Base-by-base conservation (phyloP, 2,797 vertebrate genomes). In the Numenius phaeopus region DNA sequence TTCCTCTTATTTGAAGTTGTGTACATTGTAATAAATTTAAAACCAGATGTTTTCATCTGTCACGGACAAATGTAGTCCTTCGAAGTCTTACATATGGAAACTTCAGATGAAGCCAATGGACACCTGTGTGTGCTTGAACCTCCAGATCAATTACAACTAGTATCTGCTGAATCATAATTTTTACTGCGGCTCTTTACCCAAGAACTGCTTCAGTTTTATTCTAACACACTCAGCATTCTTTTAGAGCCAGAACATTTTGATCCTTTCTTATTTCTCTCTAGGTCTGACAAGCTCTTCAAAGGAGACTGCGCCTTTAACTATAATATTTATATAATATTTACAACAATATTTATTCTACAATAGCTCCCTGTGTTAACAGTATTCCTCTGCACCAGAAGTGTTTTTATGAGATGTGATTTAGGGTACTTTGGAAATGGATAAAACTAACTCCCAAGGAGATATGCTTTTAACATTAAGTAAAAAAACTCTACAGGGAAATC, bases 41-140 rank as follows among this genome's bases (percentile, higher is more conserved):
- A 92, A 49, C 66, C 96, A 97, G 97, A 96, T 97, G 97, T 96
- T 95, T 93, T 83, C 78, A 88, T 92, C 93, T 89, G 79, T 79
- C 79, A 66, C 10, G 3, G 90, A 87, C 87, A 87, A 94, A 92
- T 5, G 26, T 7, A 92, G 73, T 22, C 84, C 86, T 80, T 80
- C 30, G 15, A 80, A 83, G 44, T 24, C 42, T 44, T 22, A 14
- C 3, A 40, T 22, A n/a, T 5, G 8, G 42, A 75, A 37, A 57
- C 77, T 90, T 65, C 39, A 22, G 78, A 77, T 34, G 67, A 90
- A 80, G 75, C 73, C 89, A 62, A 22, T 4, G 11, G 85, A 71
- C 59, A 8, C 47, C 1, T 4, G 73, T 29, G 5, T 10, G 40
- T 47, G 64, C 58, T 29, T 49, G 57, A 85, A 46, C 9, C 37